These are phyloP conservation scores for Ichneumoninae sp. DNA, from an alignment of 2,888 invertebrate species.

Conservation along the genomic window DNA sequence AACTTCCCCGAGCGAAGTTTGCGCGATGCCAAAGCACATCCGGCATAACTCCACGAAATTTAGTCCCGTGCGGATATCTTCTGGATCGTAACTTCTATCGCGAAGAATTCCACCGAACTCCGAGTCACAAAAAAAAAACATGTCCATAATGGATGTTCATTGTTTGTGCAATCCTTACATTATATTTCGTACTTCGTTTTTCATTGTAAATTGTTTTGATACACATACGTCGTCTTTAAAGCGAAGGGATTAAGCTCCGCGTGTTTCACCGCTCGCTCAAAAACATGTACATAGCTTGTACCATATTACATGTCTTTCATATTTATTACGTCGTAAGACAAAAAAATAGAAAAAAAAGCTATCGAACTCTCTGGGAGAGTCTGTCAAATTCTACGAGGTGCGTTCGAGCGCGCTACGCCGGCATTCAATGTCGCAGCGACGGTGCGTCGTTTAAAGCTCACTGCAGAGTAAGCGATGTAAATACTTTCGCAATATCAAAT, in stretches of 20 bases:
- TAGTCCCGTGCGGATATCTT: no score
- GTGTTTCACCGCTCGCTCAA: constrained; percentile 1
- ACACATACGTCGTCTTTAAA: neutral
- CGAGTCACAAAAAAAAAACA: neutral
- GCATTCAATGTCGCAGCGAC: neutral
- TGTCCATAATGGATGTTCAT: neutral
- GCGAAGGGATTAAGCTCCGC: neutral
- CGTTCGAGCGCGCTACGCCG: neutral
- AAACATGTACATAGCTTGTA: constrained; percentile 54
- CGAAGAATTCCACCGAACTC: neutral
- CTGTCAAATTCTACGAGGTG: neutral
- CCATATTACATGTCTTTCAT: constrained; percentile 18
- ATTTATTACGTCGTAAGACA: neutral
- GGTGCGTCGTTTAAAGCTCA: neutral
- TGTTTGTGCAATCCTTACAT: neutral
- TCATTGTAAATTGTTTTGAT: constrained; percentile 7
- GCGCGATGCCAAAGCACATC: no score
- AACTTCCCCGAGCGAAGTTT: no score
- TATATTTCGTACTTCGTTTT: neutral
- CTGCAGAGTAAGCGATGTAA: neutral
- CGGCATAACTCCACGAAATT: no score
- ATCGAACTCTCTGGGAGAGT: constrained; percentile 10
- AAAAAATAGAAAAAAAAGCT: neutral
- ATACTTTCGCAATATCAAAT: neutral
- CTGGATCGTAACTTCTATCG: neutral